Evolutionary conservation across 2,888 invertebrate genomes (phyloP).

Genomic region (Cyclophora punctaria): DNA sequence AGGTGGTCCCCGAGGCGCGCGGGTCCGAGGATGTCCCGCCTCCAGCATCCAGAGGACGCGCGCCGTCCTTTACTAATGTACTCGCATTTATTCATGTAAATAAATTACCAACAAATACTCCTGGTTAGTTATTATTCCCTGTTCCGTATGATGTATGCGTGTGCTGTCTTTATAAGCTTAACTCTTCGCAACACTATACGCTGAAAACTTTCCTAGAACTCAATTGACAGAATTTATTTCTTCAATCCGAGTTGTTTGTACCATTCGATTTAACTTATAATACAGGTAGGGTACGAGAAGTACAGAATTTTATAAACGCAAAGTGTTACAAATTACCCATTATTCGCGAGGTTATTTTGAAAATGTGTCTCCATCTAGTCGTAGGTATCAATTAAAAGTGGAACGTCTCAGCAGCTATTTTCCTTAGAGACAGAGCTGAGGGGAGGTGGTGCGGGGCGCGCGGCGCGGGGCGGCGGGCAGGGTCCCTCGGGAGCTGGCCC

Average conservation of each 20-base stretch:
- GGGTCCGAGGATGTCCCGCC: conserved; percentile 22
- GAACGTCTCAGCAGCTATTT: conserved; percentile 62
- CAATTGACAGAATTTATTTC: too few relatives aligned
- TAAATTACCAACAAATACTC: too few relatives aligned
- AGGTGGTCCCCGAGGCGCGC: conserved; percentile 38
- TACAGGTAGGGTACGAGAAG: too few relatives aligned
- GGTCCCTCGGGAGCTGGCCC: conserved; percentile 63
- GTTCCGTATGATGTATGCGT: too few relatives aligned
- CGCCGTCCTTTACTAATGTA: conserved; percentile 35
- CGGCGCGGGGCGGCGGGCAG: conserved; percentile 21
- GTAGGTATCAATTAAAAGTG: conserved; percentile 57
- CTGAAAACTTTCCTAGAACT: too few relatives aligned
- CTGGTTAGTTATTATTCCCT: too few relatives aligned
- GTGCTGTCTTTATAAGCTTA: too few relatives aligned
- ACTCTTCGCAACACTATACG: too few relatives aligned
- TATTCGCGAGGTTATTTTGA: conserved; percentile 15
- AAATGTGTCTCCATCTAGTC: conserved; percentile 17
- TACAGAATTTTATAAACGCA: not conserved
- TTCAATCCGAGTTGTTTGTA: too few relatives aligned
- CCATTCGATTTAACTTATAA: too few relatives aligned
- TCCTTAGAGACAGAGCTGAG: conserved; percentile 43
- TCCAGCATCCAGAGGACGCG: conserved; percentile 23
- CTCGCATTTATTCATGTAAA: too few relatives aligned
- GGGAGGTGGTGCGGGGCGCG: conserved; percentile 20
- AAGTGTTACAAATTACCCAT: conserved; percentile 13